Evolutionary conservation across 1,140 invertebrate genomes (phyloP).

Genomic region (Copidosoma floridanum): DNA sequence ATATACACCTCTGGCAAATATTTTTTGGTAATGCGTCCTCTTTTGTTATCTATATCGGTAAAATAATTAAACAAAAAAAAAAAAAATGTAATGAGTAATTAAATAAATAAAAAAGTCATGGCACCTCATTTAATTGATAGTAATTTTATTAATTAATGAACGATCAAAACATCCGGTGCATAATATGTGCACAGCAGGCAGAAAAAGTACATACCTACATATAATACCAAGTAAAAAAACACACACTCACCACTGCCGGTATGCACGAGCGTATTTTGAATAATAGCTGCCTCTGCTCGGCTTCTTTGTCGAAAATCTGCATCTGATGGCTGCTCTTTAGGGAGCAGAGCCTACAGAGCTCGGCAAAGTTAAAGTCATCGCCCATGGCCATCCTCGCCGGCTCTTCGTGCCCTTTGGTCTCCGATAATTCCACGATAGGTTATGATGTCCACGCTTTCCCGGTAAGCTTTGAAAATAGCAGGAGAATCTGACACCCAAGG

Average conservation of each 20-base stretch:
- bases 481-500: too few relatives aligned
- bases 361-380: conserved; percentile 67
- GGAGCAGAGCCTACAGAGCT: conserved; percentile 68
- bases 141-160: too few relatives aligned
- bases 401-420: too few relatives aligned
- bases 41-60: conserved; percentile 68
- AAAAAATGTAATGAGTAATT: background rate
- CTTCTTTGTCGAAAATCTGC: conserved; percentile 69
- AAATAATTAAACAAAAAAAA: conserved; percentile 32
- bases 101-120: background rate
- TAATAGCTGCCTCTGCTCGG: conserved; percentile 66
- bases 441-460: conserved; percentile 12
- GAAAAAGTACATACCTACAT: too few relatives aligned
- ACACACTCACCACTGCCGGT: conserved; percentile 62
- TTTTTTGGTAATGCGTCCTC: conserved; percentile 70
- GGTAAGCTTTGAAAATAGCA: background rate
- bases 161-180: conserved; percentile 17
- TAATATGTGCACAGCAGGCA: too few relatives aligned
- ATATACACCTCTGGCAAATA: conserved; percentile 67
- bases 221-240: too few relatives aligned
- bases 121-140: too few relatives aligned
- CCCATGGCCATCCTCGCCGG: conserved; percentile 69
- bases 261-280: conserved; percentile 68
- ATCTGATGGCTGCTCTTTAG: conserved; percentile 64
- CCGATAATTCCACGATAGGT: too few relatives aligned